A percentile compares a stretch with the other conserved stretches of the same genome.
Conservation (phyloP, 2,797 vertebrate genomes). For the Jordanella pulchra region DNA sequence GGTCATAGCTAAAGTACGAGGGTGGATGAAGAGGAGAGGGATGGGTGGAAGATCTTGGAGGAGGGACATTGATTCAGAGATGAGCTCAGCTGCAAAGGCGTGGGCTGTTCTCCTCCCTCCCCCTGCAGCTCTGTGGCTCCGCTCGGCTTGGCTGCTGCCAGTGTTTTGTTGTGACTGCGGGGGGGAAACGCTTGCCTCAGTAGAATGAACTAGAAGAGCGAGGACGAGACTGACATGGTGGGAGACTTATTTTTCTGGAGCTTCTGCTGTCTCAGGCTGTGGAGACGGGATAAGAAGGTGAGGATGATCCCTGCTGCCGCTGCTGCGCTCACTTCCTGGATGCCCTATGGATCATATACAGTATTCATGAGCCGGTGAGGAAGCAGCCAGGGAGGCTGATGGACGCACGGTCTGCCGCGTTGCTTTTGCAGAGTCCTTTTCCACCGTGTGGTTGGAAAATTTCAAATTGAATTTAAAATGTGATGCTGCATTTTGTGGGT, state of each 20-base stretch:
- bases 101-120: conserved; percentile 50
- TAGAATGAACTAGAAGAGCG: conserved; percentile 68
- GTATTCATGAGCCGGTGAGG: conserved; percentile 27
- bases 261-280: conserved; percentile 83
- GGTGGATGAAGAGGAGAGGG: conserved; percentile 34
- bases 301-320: conserved; percentile 37
- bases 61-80: conserved; percentile 74
- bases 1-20: conserved; percentile 69
- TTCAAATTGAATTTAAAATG: conserved; percentile 1
- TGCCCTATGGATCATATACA: conserved; percentile 18
- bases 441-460: conserved; percentile 3
- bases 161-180: conserved; percentile 73
- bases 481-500: conserved; percentile 27
- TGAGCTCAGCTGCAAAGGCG: conserved; percentile 81
- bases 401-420: conserved; percentile 24
- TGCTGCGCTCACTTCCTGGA: conserved; percentile 4
- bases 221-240: conserved; percentile 75
- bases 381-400: conserved; percentile 26
- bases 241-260: conserved; percentile 82
- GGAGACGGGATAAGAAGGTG: conserved; percentile 83
- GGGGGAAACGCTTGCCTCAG: conserved; percentile 36
- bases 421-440: conserved; percentile 12
- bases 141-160: conserved; percentile 46
- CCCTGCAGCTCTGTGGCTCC: conserved; percentile 35
- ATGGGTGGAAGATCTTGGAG: conserved; percentile 38